Base-by-base conservation (phyloP, 2,797 vertebrate species). In the Echiichthys vipera region DNA sequence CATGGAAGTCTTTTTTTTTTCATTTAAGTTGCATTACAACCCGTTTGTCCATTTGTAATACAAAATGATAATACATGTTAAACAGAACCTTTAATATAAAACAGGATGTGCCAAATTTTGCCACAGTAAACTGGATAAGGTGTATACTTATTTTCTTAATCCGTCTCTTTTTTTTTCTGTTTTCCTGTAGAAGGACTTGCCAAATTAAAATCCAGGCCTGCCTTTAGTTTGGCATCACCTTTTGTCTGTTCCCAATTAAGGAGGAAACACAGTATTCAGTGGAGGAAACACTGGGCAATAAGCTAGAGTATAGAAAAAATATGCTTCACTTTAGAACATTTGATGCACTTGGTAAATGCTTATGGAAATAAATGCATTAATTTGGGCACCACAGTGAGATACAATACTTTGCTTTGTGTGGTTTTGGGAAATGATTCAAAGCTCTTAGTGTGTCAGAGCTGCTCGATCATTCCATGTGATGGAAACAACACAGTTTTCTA, bases 221-320 rank as follows among this genome's bases (percentile, higher is more conserved):
- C 45, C 42, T 65, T 47, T 65, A 40, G 51, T 85, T 77, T 78
- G 64, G 71, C 66, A 46, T 49, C 18, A 20, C 7, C 59, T 42
- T 61, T 17, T 64, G 63, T 84, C 83, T 85, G 81, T 66, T 83
- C 70, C 13, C 32, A 77, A 71, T 86, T 74, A 83, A 15, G 9
- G 27, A 24, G 18, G 57, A 71, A 53, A 59, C 22, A 20, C 5
- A 50, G 15, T 3, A 20, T 65, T 71, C 12, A 53, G 27, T 5
- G 24, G 34, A 61, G 51, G 51, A 65, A 36, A 69, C 24, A 75
- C 39, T 56, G 34, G 18, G 42, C 36, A 72, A 20, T 36, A 24
- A 45, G 22, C 45, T 37, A 25, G 24, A 61, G 50, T 32, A n/a
- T 10, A 22, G 13, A 54, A 6, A 18, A 57, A 79, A 71, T 22